phyloP scores from a whole-genome alignment of 2,113 vertebrate genomes.

The Brachypodius melanocephalos region DNA sequence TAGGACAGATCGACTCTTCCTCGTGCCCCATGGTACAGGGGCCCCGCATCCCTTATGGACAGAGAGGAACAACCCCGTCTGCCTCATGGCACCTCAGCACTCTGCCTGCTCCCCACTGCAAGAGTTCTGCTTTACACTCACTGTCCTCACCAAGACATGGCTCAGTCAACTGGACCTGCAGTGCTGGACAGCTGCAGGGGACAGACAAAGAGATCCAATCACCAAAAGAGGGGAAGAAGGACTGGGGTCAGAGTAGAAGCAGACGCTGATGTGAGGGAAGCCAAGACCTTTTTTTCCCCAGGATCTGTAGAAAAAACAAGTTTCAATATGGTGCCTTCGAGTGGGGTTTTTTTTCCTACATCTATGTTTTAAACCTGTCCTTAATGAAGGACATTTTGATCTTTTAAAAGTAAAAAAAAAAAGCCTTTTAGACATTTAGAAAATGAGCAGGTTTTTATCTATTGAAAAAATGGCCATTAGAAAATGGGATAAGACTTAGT shows the following conservation, averaged over 20 bases:
- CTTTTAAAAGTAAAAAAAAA: background rate
- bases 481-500: background rate
- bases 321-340: accelerated
- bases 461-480: background rate
- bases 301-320: accelerated
- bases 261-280: no score
- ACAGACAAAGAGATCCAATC: no score
- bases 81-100: background rate
- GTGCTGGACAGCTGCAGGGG: background rate
- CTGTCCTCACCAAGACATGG: background rate
- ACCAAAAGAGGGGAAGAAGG: accelerated
- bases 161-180: background rate
- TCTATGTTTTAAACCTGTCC: background rate
- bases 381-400: background rate
- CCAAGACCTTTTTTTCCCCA: background rate
- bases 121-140: background rate
- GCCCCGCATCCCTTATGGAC: accelerated
- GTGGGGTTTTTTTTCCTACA: background rate
- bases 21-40: background rate
- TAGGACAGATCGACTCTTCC: accelerated
- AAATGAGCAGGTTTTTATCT: background rate
- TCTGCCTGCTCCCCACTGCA: background rate
- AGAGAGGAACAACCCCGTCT: background rate
- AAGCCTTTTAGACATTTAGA: background rate
- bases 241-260: background rate